phyloP scores from a whole-genome alignment of 2,888 invertebrate genomes.

The Oligia fasciuncula region DNA sequence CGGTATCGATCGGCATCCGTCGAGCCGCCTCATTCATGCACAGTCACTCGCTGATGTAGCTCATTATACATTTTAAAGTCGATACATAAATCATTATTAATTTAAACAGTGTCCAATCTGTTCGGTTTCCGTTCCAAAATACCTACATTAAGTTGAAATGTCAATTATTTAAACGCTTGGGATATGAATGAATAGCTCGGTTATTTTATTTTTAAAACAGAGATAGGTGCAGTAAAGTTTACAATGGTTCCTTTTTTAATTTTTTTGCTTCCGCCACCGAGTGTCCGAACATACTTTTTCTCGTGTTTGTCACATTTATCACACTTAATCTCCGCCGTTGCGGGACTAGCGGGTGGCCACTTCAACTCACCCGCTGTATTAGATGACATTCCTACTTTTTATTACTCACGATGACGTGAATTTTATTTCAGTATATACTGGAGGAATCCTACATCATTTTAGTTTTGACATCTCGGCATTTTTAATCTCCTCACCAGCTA shows the following conservation, averaged over 20 bases:
- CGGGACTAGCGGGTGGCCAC: slow-evolving; percentile 11
- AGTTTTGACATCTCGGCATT: slow-evolving; percentile 11
- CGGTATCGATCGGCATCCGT: slow-evolving; percentile 72
- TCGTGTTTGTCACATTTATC: slow-evolving; percentile 46
- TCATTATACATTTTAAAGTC: slow-evolving; percentile 13
- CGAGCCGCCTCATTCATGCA: slow-evolving; percentile 70
- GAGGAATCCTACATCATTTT: slow-evolving; percentile 1
- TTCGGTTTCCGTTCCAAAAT: slow-evolving; percentile 19
- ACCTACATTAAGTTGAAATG: slow-evolving; percentile 11
- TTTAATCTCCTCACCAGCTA: slow-evolving; percentile 1
- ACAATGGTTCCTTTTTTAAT: slow-evolving; percentile 1
- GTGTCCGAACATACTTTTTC: slow-evolving; percentile 32
- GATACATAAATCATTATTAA: slow-evolving; percentile 24
- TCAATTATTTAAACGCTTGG: slow-evolving; percentile 28
- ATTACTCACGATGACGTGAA: slow-evolving; percentile 26
- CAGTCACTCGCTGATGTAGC: slow-evolving; percentile 65
- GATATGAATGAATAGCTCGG: slow-evolving; percentile 9
- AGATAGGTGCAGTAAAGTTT: slow-evolving; percentile 14
- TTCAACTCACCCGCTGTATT: slow-evolving; percentile 42
- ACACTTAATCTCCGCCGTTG: slow-evolving; percentile 34
- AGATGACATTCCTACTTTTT: slow-evolving; percentile 28
- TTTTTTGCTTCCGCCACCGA: background rate
- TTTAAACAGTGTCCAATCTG: slow-evolving; percentile 13
- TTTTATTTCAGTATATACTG: slow-evolving; percentile 21
- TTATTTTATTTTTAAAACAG: background rate